Conservation (phyloP, 2,113 vertebrate genomes). For the Eudyptes chrysolophus region DNA sequence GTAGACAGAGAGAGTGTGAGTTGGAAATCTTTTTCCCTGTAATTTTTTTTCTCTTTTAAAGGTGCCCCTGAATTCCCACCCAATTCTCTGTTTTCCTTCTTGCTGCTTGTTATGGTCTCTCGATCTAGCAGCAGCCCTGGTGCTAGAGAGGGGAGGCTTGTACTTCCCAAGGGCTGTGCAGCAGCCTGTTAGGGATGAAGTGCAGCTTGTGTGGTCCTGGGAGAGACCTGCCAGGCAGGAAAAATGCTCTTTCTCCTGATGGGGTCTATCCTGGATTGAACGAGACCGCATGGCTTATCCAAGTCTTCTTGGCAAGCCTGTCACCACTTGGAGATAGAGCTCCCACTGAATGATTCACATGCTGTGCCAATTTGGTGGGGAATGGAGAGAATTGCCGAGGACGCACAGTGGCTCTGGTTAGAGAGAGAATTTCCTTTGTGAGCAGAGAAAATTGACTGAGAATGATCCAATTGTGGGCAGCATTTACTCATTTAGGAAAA, state of each 20-base stretch:
- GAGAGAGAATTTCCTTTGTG: neutral
- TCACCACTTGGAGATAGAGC: neutral
- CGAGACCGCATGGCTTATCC: accelerated
- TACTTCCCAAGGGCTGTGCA: neutral
- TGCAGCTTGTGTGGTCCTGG: neutral
- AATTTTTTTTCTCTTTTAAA: neutral
- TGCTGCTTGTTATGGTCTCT: neutral
- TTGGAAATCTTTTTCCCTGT: neutral
- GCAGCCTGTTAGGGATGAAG: neutral
- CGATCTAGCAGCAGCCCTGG: neutral
- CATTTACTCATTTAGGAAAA: neutral
- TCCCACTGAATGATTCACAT: neutral
- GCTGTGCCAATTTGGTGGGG: neutral
- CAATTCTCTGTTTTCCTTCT: neutral
- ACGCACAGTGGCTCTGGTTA: neutral
- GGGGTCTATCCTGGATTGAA: neutral
- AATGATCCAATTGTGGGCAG: neutral
- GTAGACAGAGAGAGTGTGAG: neutral
- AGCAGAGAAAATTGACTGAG: neutral
- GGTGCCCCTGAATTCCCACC: neutral
- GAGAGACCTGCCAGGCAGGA: neutral
- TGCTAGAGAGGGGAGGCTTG: neutral
- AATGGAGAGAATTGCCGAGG: neutral
- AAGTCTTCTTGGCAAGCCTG: neutral
- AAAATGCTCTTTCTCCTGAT: neutral